These are phyloP conservation scores for Patella pellucida DNA, from an alignment of 2,888 invertebrate genomes.

Conservation along the genomic window DNA sequence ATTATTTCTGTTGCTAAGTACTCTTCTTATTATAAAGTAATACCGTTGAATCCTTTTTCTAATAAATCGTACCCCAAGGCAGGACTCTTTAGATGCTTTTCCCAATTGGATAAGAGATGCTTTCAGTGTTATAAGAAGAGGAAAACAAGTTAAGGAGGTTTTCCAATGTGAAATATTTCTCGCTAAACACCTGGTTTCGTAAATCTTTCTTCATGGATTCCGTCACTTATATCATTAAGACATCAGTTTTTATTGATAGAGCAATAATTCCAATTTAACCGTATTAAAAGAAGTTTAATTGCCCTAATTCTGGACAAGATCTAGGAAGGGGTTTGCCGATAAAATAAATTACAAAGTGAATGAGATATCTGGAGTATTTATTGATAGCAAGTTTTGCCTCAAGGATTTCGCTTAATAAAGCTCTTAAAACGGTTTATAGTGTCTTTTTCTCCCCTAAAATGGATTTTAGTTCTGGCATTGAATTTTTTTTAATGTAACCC, in stretches of 20 bases:
- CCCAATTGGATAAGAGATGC: not conserved
- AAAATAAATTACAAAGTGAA: not conserved
- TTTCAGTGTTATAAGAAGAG: not conserved
- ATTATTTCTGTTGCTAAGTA: constrained; percentile 2
- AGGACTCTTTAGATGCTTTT: not conserved
- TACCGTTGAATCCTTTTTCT: not conserved
- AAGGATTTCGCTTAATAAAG: too few species aligned
- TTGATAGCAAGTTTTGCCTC: too few species aligned
- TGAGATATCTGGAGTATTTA: too few species aligned
- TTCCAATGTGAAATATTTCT: not conserved
- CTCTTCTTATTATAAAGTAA: constrained; percentile 1
- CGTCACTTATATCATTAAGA: not conserved
- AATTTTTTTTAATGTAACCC: too few species aligned
- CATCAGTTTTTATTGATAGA: not conserved
- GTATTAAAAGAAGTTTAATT: not conserved
- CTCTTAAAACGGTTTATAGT: too few species aligned
- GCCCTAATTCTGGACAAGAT: not conserved
- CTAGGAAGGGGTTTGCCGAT: not conserved
- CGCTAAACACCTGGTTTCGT: not conserved
- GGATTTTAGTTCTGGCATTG: too few species aligned
- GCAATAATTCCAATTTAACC: not conserved
- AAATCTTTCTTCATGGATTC: not conserved
- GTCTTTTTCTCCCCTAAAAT: too few species aligned
- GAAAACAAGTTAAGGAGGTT: not conserved
- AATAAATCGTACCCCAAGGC: not conserved